Percentiles rank a stretch among this genome's conserved stretches.
phyloP scores from a whole-genome alignment of 2,888 invertebrate species.

The Oscheius sp. region DNA sequence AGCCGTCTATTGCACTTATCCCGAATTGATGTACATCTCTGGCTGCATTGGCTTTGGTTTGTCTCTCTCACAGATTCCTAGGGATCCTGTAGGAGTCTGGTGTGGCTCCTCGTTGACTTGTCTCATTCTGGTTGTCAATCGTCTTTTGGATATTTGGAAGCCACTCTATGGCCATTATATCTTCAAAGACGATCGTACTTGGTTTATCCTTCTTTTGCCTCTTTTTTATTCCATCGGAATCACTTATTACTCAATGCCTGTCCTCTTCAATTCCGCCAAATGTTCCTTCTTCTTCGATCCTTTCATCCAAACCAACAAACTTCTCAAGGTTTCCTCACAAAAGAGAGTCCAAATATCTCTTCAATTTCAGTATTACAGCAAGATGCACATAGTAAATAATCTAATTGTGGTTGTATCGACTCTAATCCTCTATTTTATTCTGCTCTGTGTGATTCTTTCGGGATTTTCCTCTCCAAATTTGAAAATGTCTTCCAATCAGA shows the following conservation, averaged over 20 bases:
- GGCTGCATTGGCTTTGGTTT: constrained; percentile 9
- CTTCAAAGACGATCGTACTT: constrained; percentile 5
- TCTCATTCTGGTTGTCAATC: constrained; percentile 10
- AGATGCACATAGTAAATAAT: neutral
- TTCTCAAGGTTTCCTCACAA: neutral
- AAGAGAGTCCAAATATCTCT: neutral
- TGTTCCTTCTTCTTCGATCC: constrained; percentile 9
- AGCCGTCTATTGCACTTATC: constrained; percentile 1
- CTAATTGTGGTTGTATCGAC: neutral
- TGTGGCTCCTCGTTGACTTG: constrained; percentile 11
- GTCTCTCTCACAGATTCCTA: neutral
- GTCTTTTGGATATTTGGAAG: neutral
- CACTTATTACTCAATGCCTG: constrained; percentile 5
- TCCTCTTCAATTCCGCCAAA: constrained; percentile 12
- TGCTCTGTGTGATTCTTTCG: neutral
- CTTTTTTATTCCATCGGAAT: constrained; percentile 1
- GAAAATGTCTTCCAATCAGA: neutral
- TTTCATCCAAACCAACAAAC: neutral
- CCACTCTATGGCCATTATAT: neutral
- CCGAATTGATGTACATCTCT: constrained; percentile 13
- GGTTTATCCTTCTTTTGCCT: neutral
- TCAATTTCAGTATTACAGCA: neutral
- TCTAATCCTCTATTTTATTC: neutral
- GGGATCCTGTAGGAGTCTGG: neutral
- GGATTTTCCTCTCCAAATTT: neutral